Conservation (phyloP, 2,113 vertebrate genomes). For the Myiagra hebetior region DNA sequence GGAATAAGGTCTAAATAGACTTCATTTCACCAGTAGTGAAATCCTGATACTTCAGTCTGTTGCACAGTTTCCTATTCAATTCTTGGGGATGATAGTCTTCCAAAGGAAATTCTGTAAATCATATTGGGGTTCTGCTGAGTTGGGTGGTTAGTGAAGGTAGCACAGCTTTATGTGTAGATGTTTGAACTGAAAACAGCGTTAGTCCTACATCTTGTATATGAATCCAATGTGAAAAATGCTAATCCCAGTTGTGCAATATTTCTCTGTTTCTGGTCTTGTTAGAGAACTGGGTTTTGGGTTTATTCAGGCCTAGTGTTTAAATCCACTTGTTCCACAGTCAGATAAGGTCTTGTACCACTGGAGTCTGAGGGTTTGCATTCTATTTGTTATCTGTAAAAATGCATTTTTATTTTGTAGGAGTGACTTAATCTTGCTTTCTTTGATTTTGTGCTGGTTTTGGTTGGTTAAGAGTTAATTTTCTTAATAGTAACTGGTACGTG, state of each 20-base stretch:
- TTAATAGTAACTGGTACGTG: not conserved
- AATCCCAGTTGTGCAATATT: not conserved
- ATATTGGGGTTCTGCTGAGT: not conserved
- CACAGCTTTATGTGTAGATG: not conserved
- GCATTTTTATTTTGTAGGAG: not conserved
- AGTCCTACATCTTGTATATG: not conserved
- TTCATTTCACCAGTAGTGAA: not conserved
- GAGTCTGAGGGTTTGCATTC: not conserved
- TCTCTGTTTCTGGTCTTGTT: not conserved
- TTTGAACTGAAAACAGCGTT: not conserved
- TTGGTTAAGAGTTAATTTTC: not conserved
- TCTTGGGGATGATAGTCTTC: not conserved
- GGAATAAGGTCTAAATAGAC: not conserved
- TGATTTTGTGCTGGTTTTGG: not conserved
- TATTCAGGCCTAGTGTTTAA: not conserved
- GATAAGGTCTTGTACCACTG: not conserved
- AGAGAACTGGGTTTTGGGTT: not conserved
- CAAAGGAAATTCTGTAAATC: not conserved
- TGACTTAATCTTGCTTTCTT: not conserved
- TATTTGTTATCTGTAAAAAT: not conserved
- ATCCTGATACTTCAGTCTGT: not conserved
- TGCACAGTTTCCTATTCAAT: not conserved
- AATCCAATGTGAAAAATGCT: not conserved
- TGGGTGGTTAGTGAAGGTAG: not conserved
- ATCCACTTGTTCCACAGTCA: not conserved